phyloP scores from a whole-genome alignment of 2,113 vertebrate genomes.

The Pseudorhombus dupliciocellatus region DNA sequence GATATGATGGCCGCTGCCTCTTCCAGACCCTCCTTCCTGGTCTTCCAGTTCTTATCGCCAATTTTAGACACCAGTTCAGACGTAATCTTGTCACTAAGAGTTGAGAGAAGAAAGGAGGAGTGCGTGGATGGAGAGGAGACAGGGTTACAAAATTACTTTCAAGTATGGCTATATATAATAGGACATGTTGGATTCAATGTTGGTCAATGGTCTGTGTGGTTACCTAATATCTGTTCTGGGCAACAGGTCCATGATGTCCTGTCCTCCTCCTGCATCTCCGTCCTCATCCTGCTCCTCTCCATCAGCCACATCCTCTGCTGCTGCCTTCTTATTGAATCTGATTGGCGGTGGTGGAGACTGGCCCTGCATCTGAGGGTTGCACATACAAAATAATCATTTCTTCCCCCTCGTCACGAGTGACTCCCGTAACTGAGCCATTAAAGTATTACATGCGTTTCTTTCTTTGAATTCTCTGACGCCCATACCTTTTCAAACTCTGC shows the following conservation, averaged over 20 bases:
- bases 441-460: neutral
- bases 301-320: constrained; percentile 70
- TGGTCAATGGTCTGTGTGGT: neutral
- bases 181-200: neutral
- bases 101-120: neutral
- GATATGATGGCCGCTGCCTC: constrained; percentile 91
- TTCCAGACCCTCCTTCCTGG: constrained; percentile 96
- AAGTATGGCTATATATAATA: too few relatives aligned
- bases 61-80: constrained; percentile 93
- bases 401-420: too few relatives aligned
- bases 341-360: constrained; percentile 87
- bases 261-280: constrained; percentile 83
- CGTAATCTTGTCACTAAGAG: constrained; percentile 91
- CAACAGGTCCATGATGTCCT: constrained; percentile 91
- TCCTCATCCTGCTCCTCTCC: constrained; percentile 87
- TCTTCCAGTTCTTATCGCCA: constrained; percentile 98
- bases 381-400: neutral
- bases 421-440: too few relatives aligned
- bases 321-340: constrained; percentile 82
- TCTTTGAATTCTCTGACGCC: neutral
- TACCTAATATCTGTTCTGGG: constrained; percentile 93
- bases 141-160: too few relatives aligned
- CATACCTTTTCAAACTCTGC: constrained; percentile 96
- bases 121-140: too few relatives aligned
- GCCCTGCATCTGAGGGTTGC: constrained; percentile 85